Base-by-base conservation (phyloP, 2,797 vertebrate genomes). In the Siniperca scherzeri region DNA sequence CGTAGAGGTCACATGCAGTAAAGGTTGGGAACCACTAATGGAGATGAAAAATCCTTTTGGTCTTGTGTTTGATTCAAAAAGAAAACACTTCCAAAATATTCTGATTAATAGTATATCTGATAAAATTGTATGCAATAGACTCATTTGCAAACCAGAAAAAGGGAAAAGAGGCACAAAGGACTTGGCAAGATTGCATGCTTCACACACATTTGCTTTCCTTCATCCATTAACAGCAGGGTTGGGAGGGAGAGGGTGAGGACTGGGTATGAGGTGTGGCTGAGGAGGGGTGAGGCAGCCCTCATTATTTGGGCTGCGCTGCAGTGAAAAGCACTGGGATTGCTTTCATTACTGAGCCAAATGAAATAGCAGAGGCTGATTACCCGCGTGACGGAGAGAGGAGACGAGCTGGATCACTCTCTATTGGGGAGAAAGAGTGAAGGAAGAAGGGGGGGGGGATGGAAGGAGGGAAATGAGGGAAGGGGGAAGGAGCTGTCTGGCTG, bases 341-440 rank as follows among this genome's bases (percentile, higher is more conserved):
- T 96, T 96, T 96, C 94, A 96, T 96, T 96, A 96, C 90, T 10
- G 88, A 92, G 92, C 88, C 94, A 95, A 96, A 96, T 96, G 93
- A 95, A 95, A 96, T 90, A 89, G 92, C 85, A 65, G 91, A 88
- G 93, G 92, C 92, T 95, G 94, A 96, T 96, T 95, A 95, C 92
- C 90, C 92, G 90, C 87, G 86, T 95, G 95, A 95, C 91, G 79
- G 90, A 87, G 84, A 88, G 91, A 88, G 85, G 90, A 93, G 94
- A 89, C 78, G 83, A 88, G 89, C 81, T 77, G 89, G 87, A 94
- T 94, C 88, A 60, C 80, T 91, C 86, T 86, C 85, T 81, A 36
- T 84, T 83, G 84, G 80, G 84, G 82, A 81, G 82, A 89, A 89
- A 74, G 78, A 81, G 86, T 59, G 76, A 79, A 42, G 70, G 74